A percentile compares a stretch with the other conserved stretches of the same genome.
phyloP scores from a whole-genome alignment of 35 echinoderm and acorn worm species.

The Anneissia japonica region DNA sequence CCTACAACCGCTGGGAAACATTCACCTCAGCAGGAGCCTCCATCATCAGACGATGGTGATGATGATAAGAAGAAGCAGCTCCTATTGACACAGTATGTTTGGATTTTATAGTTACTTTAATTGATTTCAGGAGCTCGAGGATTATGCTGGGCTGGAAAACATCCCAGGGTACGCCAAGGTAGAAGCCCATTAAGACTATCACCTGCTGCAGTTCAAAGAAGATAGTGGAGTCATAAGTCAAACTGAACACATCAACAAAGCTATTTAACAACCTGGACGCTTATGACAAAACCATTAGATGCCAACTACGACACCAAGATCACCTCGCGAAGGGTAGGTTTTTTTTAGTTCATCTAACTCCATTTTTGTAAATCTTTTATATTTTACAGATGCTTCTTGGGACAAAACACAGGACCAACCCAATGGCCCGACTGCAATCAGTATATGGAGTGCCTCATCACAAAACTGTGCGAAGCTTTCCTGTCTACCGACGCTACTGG shows the following conservation, averaged over 20 bases:
- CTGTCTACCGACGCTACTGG: background rate
- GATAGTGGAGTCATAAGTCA: constrained; percentile 6
- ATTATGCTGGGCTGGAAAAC: constrained; percentile 25
- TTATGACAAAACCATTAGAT: constrained; percentile 23
- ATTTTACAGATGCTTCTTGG: constrained; percentile 39
- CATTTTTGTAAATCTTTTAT: background rate
- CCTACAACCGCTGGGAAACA: no score
- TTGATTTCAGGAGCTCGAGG: constrained; percentile 4
- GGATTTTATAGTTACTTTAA: no score
- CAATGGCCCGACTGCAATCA: constrained; percentile 29
- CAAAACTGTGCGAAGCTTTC: constrained; percentile 31
- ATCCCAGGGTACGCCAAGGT: constrained; percentile 28
- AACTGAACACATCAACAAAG: background rate
- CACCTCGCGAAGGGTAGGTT: constrained; percentile 33
- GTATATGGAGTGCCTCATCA: constrained; percentile 51
- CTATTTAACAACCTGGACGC: constrained; percentile 23
- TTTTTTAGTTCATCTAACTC: no score
- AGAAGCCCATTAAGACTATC: constrained; percentile 21
- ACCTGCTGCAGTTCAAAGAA: constrained; percentile 16
- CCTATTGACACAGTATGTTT: no score
- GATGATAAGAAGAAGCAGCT: no score
- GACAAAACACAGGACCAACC: constrained; percentile 14
- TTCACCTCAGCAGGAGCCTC: no score
- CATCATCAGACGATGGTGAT: no score
- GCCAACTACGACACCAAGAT: background rate